These are phyloP conservation scores for Amyelois transitella DNA, from an alignment of 1,140 invertebrate genomes.

Conservation along the genomic window DNA sequence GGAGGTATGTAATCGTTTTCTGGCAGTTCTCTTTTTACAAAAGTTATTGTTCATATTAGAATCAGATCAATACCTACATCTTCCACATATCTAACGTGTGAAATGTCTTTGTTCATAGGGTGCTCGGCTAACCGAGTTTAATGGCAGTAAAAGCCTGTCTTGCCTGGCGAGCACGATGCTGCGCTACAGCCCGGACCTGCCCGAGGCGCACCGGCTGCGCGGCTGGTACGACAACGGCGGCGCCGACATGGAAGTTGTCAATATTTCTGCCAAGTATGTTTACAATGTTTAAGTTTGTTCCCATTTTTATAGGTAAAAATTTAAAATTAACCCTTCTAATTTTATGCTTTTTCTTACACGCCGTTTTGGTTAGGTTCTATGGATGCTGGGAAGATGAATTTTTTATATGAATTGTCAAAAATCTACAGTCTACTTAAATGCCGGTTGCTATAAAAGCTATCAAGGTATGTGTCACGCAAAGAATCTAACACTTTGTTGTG, in stretches of 20 bases:
- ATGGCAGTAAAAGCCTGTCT: constrained; percentile 82
- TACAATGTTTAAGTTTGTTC: not conserved
- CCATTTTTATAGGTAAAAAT: not conserved
- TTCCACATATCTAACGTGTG: too few species aligned
- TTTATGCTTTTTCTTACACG: not conserved
- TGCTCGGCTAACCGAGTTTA: constrained; percentile 66
- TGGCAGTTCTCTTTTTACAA: too few species aligned
- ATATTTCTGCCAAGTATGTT: constrained; percentile 77
- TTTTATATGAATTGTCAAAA: too few species aligned
- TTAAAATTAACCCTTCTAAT: not conserved
- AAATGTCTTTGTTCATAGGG: constrained; percentile 38
- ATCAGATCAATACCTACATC: too few species aligned
- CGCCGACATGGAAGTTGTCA: constrained; percentile 75
- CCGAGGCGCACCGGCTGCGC: constrained; percentile 88
- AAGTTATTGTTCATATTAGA: too few species aligned
- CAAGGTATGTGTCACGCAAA: too few species aligned
- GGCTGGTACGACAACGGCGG: constrained; percentile 94
- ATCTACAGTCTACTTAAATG: too few species aligned
- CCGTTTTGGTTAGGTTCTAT: too few species aligned
- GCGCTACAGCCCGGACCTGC: constrained; percentile 91
- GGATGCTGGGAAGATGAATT: too few species aligned
- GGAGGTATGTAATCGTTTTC: too few species aligned
- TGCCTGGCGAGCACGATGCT: constrained; percentile 76
- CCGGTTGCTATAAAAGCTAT: too few species aligned
- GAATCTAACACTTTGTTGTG: too few species aligned